These are phyloP conservation scores for Sus scrofa DNA, from an alignment of 2,113 vertebrate species.

Conservation along the genomic window DNA sequence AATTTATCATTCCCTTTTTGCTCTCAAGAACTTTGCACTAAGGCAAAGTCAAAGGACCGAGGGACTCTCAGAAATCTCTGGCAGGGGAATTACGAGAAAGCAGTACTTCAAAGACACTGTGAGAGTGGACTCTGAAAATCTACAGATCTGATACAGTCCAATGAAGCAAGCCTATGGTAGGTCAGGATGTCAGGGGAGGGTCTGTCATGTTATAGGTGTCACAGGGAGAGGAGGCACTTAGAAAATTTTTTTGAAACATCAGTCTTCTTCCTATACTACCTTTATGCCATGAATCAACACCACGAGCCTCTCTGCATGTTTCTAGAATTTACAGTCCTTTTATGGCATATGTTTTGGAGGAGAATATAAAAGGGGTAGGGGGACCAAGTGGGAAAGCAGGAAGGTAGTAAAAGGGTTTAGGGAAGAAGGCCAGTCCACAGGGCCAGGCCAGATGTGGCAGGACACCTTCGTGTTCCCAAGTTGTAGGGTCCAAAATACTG, in stretches of 20 bases:
- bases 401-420: neutral
- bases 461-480: neutral
- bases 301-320: neutral
- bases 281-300: neutral
- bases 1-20: neutral
- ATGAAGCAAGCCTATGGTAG: neutral
- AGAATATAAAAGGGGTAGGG: neutral
- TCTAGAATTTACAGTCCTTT: neutral
- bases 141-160: neutral
- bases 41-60: neutral
- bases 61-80: neutral
- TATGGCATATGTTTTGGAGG: neutral
- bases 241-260: neutral
- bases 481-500: neutral
- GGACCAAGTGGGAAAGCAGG: neutral
- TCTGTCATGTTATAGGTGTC: neutral
- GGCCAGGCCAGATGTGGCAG: neutral
- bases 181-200: neutral
- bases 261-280: neutral
- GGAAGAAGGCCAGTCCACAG: neutral
- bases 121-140: neutral
- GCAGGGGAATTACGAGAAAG: neutral
- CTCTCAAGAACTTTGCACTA: neutral
- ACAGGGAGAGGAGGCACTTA: neutral
- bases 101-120: neutral